Conservation (phyloP, 2,113 vertebrate species). For the Pseudois nayaur region DNA sequence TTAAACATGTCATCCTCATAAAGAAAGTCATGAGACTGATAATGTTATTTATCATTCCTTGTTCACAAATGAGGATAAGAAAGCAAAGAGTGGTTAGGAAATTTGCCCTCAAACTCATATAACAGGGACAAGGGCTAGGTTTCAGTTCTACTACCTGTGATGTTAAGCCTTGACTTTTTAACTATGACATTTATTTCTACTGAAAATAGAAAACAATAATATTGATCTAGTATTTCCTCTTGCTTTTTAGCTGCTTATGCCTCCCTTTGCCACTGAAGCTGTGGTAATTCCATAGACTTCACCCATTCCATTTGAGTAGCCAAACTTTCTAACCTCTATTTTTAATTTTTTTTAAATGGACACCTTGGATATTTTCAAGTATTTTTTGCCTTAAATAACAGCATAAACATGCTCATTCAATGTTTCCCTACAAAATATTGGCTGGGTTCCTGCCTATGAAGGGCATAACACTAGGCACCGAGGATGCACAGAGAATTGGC, state of each 20-base stretch:
- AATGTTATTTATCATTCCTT: neutral
- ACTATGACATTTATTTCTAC: neutral
- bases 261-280: neutral
- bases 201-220: neutral
- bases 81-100: neutral
- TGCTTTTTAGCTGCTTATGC: neutral
- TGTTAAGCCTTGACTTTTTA: neutral
- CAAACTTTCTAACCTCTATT: neutral
- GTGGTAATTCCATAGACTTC: neutral
- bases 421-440: neutral
- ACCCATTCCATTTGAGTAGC: neutral
- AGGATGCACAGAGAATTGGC: neutral
- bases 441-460: neutral
- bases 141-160: neutral
- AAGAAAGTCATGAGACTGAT: neutral
- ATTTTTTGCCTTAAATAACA: neutral
- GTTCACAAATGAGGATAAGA: neutral
- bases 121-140: neutral
- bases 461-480: fast-evolving
- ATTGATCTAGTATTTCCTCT: neutral
- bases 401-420: neutral
- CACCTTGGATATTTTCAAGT: neutral
- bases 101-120: neutral
- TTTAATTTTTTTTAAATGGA: neutral
- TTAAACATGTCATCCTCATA: neutral